Percentiles rank a stretch among this genome's conserved stretches.
These are phyloP conservation scores for Miltochrista miniata DNA, from an alignment of 2,888 invertebrate genomes.

Conservation along the genomic window DNA sequence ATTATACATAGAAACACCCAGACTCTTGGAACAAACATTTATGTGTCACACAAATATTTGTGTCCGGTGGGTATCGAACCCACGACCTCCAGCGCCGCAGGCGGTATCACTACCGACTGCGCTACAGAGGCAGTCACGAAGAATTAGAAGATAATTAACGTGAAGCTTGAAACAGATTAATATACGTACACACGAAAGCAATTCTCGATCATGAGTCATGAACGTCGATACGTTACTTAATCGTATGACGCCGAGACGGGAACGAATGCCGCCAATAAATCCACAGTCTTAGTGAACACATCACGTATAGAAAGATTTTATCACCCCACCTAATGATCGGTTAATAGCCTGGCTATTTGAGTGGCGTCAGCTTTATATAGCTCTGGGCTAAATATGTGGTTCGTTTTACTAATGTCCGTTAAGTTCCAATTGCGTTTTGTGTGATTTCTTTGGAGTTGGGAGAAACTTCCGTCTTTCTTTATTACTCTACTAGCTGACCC, in stretches of 20 bases:
- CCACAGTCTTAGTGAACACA: constrained; percentile 17
- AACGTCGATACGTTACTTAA: constrained; percentile 8
- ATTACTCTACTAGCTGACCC: too few relatives aligned
- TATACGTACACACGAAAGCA: constrained; percentile 19
- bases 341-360: constrained; percentile 42
- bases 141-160: constrained; percentile 43
- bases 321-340: constrained; percentile 40
- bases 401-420: constrained; percentile 21
- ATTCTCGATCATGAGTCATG: constrained; percentile 20
- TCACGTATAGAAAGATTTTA: constrained; percentile 33
- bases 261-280: constrained; percentile 12
- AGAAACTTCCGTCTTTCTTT: too few relatives aligned
- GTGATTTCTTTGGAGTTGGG: too few relatives aligned
- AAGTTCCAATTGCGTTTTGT: too few relatives aligned
- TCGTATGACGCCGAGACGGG: constrained; percentile 2
- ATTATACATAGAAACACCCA: too few relatives aligned
- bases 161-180: neutral
- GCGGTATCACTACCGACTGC: too few relatives aligned
- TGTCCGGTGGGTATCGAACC: too few relatives aligned
- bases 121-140: too few relatives aligned
- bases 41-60: too few relatives aligned
- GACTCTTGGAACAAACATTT: too few relatives aligned
- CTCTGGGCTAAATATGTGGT: constrained; percentile 35
- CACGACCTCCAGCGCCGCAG: too few relatives aligned
- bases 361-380: constrained; percentile 42